Evolutionary conservation across 1,140 invertebrate genomes (phyloP).

Genomic region (Drosophila punjabiensis): DNA sequence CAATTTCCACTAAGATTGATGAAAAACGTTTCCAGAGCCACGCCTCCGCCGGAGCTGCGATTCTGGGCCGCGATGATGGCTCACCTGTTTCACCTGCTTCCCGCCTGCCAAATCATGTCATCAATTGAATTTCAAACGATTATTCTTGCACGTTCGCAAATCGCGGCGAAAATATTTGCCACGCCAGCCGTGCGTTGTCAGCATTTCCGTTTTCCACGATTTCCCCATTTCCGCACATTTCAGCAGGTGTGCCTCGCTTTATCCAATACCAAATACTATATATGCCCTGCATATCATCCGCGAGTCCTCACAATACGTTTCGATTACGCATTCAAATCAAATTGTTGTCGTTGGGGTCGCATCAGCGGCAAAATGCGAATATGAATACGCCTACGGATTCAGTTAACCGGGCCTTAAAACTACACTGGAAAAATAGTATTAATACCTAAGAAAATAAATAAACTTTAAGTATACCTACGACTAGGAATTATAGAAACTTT

Average conservation of each 20-base stretch:
- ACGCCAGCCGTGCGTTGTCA: conserved; percentile 48
- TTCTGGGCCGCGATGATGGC: conserved; percentile 18
- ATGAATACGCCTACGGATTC: conserved; percentile 34
- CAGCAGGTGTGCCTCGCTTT: conserved; percentile 24
- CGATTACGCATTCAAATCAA: conserved; percentile 82
- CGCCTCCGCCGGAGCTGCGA: conserved; percentile 14
- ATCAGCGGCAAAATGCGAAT: conserved; percentile 28
- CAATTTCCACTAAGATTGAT: conserved; percentile 84
- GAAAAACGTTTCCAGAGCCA: conserved; percentile 67
- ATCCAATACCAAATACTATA: not conserved
- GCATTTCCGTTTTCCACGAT: conserved; percentile 26
- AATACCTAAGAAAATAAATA: too few species aligned
- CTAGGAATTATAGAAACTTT: not conserved
- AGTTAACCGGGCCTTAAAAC: not conserved
- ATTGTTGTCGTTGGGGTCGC: conserved; percentile 65
- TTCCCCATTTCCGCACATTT: conserved; percentile 13
- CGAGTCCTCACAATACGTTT: conserved; percentile 68
- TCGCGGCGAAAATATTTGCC: conserved; percentile 72
- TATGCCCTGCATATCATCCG: conserved; percentile 52
- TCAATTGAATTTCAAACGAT: conserved; percentile 83
- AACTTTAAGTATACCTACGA: too few species aligned
- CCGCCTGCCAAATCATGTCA: conserved; percentile 77
- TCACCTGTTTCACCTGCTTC: conserved; percentile 37
- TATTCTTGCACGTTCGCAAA: conserved; percentile 79
- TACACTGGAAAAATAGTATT: not conserved